These are phyloP conservation scores for Zapus hudsonius DNA, from an alignment of 2,113 vertebrate genomes.

Conservation along the genomic window DNA sequence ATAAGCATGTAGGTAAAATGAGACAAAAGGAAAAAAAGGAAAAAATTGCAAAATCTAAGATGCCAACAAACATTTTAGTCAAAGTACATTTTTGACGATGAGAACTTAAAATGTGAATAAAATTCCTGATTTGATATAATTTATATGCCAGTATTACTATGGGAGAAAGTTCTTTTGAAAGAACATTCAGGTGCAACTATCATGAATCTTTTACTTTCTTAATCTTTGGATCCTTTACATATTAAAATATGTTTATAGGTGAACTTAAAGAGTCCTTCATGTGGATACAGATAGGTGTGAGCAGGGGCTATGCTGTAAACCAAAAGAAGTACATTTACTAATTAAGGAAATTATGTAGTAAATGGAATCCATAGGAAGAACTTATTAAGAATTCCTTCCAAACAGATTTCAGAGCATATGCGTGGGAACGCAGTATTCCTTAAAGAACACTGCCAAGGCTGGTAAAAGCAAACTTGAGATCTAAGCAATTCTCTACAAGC, in stretches of 20 bases:
- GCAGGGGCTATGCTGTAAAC: background rate
- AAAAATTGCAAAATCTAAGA: background rate
- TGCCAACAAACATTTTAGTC: background rate
- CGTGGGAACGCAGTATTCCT: background rate
- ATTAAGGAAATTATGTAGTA: background rate
- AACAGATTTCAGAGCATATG: background rate
- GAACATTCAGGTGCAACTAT: background rate
- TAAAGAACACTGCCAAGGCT: background rate
- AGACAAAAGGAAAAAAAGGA: background rate
- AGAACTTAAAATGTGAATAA: background rate
- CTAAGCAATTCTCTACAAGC: background rate
- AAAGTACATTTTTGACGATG: background rate
- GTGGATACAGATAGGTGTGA: background rate
- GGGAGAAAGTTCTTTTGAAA: background rate
- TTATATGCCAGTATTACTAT: background rate
- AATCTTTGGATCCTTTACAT: background rate
- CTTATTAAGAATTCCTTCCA: background rate
- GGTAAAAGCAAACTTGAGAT: background rate
- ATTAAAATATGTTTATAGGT: background rate
- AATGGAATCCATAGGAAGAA: background rate
- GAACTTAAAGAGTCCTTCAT: background rate
- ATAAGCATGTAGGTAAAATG: slow-evolving; percentile 3
- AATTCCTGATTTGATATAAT: background rate
- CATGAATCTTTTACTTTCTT: background rate
- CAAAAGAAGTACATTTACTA: background rate